A percentile compares a stretch with the other conserved stretches of the same genome.
These are phyloP conservation scores for Tangara arthus DNA, from an alignment of 2,797 vertebrate species.

Conservation along the genomic window DNA sequence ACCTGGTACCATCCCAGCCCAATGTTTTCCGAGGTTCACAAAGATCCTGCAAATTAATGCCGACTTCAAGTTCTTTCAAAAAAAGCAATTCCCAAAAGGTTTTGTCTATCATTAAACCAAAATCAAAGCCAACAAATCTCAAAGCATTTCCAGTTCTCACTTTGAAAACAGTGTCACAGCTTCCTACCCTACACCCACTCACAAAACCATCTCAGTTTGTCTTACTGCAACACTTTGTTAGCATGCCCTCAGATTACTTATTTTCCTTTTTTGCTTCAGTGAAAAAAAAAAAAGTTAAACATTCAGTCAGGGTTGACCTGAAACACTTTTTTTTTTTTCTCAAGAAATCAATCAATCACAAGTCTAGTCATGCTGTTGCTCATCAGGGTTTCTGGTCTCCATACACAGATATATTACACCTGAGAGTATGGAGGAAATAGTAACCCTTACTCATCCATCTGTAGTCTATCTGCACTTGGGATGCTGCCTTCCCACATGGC, in stretches of 20 bases:
- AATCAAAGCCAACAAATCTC: neutral
- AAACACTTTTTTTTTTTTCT: neutral
- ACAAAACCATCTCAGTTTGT: neutral
- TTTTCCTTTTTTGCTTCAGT: neutral
- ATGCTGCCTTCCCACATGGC: neutral
- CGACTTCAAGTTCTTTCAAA: neutral
- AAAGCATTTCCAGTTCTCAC: slow-evolving; percentile 29
- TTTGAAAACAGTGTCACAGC: neutral
- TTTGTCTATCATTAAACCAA: neutral
- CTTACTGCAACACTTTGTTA: neutral
- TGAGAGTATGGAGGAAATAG: neutral
- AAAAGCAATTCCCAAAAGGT: neutral
- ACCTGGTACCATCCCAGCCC: neutral
- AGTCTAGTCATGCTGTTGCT: neutral
- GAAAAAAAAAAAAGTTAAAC: neutral
- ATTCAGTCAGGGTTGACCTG: neutral
- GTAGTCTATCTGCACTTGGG: neutral
- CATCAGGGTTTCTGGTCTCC: neutral
- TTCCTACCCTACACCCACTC: neutral
- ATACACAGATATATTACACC: neutral
- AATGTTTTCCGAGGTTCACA: neutral
- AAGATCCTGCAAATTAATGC: neutral
- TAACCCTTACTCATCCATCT: neutral
- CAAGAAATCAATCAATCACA: neutral
- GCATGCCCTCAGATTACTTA: neutral